These are phyloP conservation scores for Alca torda DNA, from an alignment of 2,797 vertebrate genomes.

Conservation along the genomic window DNA sequence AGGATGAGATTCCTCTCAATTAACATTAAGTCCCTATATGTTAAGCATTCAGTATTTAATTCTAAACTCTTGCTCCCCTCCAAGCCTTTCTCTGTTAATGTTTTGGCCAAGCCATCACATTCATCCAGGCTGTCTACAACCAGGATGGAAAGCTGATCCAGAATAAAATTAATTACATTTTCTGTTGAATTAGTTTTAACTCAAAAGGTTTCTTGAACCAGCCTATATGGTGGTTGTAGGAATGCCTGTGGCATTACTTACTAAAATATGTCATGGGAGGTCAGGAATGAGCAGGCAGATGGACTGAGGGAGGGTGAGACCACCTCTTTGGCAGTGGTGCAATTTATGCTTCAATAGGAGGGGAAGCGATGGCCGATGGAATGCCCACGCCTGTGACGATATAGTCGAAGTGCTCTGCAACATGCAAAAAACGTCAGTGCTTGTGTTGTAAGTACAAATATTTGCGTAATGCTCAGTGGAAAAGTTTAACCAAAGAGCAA, in stretches of 20 bases:
- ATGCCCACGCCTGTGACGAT: not conserved
- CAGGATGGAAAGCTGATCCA: not conserved
- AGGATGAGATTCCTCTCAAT: not conserved
- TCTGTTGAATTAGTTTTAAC: not conserved
- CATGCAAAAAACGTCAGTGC: not conserved
- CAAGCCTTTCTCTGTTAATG: not conserved
- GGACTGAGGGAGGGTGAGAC: not conserved
- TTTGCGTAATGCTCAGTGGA: not conserved
- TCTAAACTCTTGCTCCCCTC: not conserved
- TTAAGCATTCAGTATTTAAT: not conserved
- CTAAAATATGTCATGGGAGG: not conserved
- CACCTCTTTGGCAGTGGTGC: not conserved
- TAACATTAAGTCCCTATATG: not conserved
- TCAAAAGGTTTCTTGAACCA: not conserved
- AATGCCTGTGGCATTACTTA: not conserved
- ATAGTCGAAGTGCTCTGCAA: not conserved
- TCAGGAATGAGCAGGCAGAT: not conserved
- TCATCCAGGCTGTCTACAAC: not conserved
- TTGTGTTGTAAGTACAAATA: not conserved
- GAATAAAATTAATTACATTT: not conserved
- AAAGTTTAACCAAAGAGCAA: not conserved
- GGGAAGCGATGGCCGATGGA: rapidly evolving
- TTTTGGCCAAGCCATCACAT: not conserved
- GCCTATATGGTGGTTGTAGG: not conserved
- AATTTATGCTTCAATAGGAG: not conserved